Evolutionary conservation across 2,888 invertebrate species (phyloP).

Genomic region (Incurvaria masculella): DNA sequence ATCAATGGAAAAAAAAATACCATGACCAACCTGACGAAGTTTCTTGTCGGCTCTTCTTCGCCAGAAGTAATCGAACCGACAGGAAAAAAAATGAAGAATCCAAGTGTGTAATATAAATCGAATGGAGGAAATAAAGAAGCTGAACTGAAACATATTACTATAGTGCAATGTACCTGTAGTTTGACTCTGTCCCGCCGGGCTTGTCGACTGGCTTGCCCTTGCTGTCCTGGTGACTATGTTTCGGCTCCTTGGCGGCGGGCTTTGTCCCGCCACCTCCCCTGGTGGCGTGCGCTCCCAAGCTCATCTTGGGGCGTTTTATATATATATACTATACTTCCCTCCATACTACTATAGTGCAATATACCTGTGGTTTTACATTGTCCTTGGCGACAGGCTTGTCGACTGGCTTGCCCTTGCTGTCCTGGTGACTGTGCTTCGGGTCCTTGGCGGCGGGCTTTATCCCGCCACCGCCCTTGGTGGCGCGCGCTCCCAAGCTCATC

Average conservation of each 20-base stretch:
- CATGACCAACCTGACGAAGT: no score
- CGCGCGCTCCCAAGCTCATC: constrained; percentile 69
- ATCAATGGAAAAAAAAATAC: no score
- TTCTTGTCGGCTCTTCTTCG: no score
- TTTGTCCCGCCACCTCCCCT: constrained; percentile 59
- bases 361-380: constrained; percentile 28
- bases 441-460: constrained; percentile 34
- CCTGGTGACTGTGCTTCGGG: constrained; percentile 42
- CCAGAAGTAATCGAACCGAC: no score
- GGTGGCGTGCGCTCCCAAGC: constrained; percentile 68
- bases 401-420: constrained; percentile 57
- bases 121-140: no score
- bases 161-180: constrained; percentile 6
- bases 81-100: no score
- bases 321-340: no score
- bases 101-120: no score
- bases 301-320: constrained; percentile 63
- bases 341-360: no score
- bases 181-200: constrained; percentile 51
- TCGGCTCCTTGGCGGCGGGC: constrained; percentile 28
- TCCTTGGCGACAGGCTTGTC: constrained; percentile 58
- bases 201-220: constrained; percentile 59
- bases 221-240: constrained; percentile 50
- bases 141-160: no score
- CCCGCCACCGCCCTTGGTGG: constrained; percentile 65